A percentile compares a stretch with the other conserved stretches of the same genome.
Conservation (phyloP, 2,888 invertebrate species). For the Drosophila lutescens region DNA sequence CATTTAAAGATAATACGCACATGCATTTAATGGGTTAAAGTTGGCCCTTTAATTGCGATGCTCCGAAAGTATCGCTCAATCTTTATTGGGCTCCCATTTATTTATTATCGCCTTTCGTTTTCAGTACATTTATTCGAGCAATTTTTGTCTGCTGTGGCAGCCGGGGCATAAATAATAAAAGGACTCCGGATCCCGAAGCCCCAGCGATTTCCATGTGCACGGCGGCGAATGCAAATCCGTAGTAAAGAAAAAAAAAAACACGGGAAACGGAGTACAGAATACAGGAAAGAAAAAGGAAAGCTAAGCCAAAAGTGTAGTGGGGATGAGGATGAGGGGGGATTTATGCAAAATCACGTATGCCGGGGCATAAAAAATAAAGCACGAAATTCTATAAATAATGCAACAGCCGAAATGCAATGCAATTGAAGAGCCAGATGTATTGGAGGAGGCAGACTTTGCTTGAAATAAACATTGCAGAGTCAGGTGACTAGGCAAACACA, state of each 20-base stretch:
- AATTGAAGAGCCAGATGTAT: constrained; percentile 11
- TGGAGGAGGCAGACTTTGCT: background rate
- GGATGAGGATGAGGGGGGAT: constrained; percentile 2
- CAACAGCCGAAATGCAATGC: constrained; percentile 57
- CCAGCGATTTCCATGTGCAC: constrained; percentile 20
- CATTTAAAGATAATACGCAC: constrained; percentile 5
- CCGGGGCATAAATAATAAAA: constrained; percentile 59
- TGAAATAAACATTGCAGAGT: constrained; percentile 26
- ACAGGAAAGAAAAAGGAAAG: constrained; percentile 12
- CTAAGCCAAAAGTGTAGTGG: constrained; percentile 23
- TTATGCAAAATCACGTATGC: constrained; percentile 71
- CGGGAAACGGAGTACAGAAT: background rate
- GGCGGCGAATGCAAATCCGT: constrained; percentile 28
- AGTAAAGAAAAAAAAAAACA: constrained; percentile 1
- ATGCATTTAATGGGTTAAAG: constrained; percentile 16
- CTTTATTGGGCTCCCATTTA: constrained; percentile 38
- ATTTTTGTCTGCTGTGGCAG: constrained; percentile 41
- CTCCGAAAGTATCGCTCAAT: constrained; percentile 15
- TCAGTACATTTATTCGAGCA: constrained; percentile 42
- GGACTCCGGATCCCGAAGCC: constrained; percentile 20
- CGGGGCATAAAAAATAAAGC: constrained; percentile 55
- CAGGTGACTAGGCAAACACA: constrained; percentile 23
- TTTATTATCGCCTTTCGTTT: constrained; percentile 41
- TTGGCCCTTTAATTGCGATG: constrained; percentile 19
- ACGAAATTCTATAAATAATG: constrained; percentile 68